phyloP scores from a whole-genome alignment of 2,113 vertebrate genomes.

The Noctilio leporinus region DNA sequence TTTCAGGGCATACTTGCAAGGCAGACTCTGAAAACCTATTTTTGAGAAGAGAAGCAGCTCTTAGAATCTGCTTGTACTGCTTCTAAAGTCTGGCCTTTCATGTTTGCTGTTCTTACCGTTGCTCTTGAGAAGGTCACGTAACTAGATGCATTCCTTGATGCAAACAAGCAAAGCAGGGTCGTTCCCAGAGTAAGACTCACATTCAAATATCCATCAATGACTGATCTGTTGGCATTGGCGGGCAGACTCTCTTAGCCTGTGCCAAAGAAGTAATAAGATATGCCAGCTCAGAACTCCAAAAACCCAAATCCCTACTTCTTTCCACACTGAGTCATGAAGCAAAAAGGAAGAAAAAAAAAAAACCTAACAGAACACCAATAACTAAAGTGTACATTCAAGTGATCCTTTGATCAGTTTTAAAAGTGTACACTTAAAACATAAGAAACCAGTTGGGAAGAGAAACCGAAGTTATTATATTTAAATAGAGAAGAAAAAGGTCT shows the following conservation, averaged over 20 bases:
- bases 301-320: neutral
- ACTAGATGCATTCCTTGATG: neutral
- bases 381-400: constrained; percentile 17
- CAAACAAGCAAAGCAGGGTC: neutral
- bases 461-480: constrained; percentile 32
- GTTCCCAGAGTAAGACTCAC: neutral
- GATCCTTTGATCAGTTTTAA: constrained; percentile 15
- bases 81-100: neutral
- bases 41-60: neutral
- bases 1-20: neutral
- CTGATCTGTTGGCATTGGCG: neutral
- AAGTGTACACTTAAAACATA: constrained; percentile 27
- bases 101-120: neutral
- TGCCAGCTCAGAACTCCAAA: neutral
- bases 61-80: neutral
- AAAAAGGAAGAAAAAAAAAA: neutral
- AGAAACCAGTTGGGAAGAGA: constrained; percentile 21
- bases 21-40: neutral
- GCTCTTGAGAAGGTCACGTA: neutral
- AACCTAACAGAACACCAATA: neutral
- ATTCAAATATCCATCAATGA: neutral
- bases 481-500: neutral
- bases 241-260: neutral
- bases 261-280: neutral
- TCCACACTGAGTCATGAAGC: neutral